These are phyloP conservation scores for Chelon labrosus DNA, from an alignment of 2,797 vertebrate genomes.

Conservation along the genomic window DNA sequence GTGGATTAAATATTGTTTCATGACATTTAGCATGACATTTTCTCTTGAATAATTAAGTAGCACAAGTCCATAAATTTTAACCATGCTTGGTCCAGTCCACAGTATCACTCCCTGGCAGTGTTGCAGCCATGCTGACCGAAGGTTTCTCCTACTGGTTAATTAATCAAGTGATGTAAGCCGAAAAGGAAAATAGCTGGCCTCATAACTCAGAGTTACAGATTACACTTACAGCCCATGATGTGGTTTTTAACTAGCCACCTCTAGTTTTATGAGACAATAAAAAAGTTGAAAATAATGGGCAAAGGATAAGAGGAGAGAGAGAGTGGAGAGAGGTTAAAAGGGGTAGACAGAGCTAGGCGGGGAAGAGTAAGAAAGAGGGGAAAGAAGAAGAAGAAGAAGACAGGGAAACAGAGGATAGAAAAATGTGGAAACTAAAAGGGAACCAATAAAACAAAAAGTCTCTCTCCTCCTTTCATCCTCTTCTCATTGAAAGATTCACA, in stretches of 20 bases:
- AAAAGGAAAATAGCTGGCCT: background rate
- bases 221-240: background rate
- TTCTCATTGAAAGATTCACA: constrained; percentile 8
- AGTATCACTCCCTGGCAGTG: constrained; percentile 12
- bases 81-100: constrained; percentile 34
- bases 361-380: background rate
- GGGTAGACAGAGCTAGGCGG: background rate
- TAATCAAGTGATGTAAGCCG: constrained; percentile 54
- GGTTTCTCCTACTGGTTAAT: constrained; percentile 41
- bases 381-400: background rate
- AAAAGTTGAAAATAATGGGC: constrained; percentile 29
- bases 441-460: no score
- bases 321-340: constrained; percentile 1
- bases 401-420: no score
- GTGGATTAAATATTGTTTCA: constrained; percentile 59
- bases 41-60: constrained; percentile 64
- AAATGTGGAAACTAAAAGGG: no score
- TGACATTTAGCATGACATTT: constrained; percentile 70
- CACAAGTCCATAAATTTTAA: constrained; percentile 57
- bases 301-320: background rate
- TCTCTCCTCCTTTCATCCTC: no score
- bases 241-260: constrained; percentile 24
- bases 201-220: no score
- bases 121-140: constrained; percentile 41
- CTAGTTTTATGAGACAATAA: constrained; percentile 48